Conservation (phyloP, 2,797 vertebrate species). For the Sus cebifrons region DNA sequence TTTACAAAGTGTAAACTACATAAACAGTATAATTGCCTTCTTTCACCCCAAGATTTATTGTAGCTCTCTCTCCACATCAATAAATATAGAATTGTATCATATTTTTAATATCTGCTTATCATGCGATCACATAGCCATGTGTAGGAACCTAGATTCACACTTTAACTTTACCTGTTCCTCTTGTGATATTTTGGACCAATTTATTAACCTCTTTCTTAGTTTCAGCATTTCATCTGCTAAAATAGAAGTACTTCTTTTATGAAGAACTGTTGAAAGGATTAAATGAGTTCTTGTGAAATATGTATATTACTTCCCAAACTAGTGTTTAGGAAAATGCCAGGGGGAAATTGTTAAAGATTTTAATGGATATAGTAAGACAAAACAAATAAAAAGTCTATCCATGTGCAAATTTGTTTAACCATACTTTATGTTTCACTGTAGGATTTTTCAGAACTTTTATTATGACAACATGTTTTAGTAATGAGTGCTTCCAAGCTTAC, state of each 20-base stretch:
- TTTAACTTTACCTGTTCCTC: background rate
- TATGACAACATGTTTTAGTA: background rate
- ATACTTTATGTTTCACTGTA: background rate
- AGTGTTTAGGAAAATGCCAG: background rate
- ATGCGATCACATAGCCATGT: background rate
- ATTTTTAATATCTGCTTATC: background rate
- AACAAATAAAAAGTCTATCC: background rate
- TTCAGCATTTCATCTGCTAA: conserved; percentile 22
- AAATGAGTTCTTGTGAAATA: conserved; percentile 4
- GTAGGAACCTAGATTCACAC: background rate
- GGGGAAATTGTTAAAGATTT: background rate
- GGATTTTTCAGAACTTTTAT: conserved; percentile 15
- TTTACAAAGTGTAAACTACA: background rate
- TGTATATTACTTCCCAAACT: conserved; percentile 2
- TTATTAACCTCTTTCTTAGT: background rate
- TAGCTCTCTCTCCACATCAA: background rate
- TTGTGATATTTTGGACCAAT: background rate
- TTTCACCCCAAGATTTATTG: background rate
- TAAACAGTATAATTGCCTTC: background rate
- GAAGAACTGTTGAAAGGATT: background rate
- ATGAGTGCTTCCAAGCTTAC: background rate
- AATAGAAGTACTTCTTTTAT: background rate
- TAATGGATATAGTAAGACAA: background rate
- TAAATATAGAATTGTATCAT: background rate
- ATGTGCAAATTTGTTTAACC: background rate